phyloP scores from a whole-genome alignment of 2,113 vertebrate species.

The Lasiurus cinereus region DNA sequence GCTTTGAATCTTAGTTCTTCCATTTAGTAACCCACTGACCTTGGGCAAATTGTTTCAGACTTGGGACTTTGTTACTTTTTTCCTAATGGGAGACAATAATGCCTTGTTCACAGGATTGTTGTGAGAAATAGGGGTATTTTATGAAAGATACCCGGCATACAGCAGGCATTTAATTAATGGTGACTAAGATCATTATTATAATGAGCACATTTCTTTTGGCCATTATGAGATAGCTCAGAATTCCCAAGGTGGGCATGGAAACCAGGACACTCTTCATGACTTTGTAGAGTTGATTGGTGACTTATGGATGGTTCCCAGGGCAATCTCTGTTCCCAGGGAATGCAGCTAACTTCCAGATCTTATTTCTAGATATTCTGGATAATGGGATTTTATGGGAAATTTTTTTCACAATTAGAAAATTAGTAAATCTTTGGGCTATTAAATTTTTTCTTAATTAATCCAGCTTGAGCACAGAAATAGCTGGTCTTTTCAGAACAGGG shows the following conservation, averaged over 20 bases:
- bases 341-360: constrained; percentile 20
- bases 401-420: background rate
- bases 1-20: background rate
- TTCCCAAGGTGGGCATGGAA: constrained; percentile 50
- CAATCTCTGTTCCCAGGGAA: background rate
- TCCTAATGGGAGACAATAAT: background rate
- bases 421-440: background rate
- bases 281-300: background rate
- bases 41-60: background rate
- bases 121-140: constrained; percentile 44
- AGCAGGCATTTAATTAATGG: background rate
- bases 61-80: background rate
- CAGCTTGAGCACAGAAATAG: background rate
- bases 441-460: constrained; percentile 16
- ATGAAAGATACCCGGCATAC: background rate
- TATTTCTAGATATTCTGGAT: constrained; percentile 4
- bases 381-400: background rate
- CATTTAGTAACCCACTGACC: background rate
- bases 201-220: background rate
- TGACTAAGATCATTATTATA: background rate
- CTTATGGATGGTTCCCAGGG: constrained; percentile 25
- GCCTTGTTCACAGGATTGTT: background rate
- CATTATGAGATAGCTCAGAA: background rate
- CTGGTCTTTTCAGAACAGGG: constrained; percentile 7
- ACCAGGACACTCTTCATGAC: background rate